Conservation (phyloP, 2,888 invertebrate species). For the Julus scandinavius region DNA sequence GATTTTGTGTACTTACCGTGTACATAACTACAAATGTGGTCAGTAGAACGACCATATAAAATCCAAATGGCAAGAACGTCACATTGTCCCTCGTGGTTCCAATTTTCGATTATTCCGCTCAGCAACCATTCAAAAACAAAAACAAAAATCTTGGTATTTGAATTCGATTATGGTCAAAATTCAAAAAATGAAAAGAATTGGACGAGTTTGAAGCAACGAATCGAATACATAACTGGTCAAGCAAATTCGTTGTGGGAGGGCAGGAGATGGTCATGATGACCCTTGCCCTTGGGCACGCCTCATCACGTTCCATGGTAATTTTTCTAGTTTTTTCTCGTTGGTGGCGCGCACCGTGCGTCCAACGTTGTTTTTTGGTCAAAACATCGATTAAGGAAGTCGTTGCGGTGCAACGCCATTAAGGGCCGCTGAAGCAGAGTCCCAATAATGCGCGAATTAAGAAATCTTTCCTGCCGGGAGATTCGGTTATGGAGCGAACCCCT, state of each 20-base stretch:
- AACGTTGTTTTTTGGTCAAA: neutral
- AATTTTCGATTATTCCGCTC: conserved; percentile 10
- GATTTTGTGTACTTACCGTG: neutral
- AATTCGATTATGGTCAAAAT: neutral
- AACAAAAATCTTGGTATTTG: neutral
- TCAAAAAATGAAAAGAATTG: neutral
- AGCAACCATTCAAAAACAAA: neutral
- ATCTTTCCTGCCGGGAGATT: neutral
- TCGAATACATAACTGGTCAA: neutral
- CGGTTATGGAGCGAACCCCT: neutral
- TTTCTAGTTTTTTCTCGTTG: neutral
- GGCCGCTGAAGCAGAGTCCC: neutral
- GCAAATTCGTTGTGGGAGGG: neutral
- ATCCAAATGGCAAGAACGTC: too few species aligned
- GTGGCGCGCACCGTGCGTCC: neutral
- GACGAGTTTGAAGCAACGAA: neutral
- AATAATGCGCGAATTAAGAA: neutral
- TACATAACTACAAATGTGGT: neutral
- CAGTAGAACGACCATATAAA: neutral
- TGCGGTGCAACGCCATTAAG: conserved; percentile 2
- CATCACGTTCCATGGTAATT: neutral
- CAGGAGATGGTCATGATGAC: neutral
- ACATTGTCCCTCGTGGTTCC: neutral
- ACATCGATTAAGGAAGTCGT: conserved; percentile 10
- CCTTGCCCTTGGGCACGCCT: neutral